Base-by-base conservation (phyloP, 1,140 invertebrate genomes). In the Neodiprion lecontei region DNA sequence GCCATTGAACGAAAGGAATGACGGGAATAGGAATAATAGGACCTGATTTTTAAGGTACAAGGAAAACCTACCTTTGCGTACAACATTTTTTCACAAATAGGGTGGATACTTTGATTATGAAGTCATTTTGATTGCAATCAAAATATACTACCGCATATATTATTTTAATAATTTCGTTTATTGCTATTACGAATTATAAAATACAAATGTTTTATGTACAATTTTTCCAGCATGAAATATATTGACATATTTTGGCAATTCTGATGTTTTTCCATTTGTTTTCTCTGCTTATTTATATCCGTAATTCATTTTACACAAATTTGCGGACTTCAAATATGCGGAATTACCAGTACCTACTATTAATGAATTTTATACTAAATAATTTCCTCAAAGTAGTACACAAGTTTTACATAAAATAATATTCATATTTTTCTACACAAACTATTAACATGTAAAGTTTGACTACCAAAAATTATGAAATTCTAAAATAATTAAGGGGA, bases 171-270 rank as follows among this genome's bases (percentile, higher is more conserved):
- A 76, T 78, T 69, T 77, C 79, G 76, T 79, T 78, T 79, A 73
- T 79, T 72, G 79, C 80, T 80, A 79, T 83, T 83, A 82, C 71
- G 21, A 74, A 78, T 77, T 74, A 65, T 83, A 82, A 81, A 69
- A 78, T 79, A 77, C 82, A 83, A 75, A 74, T 78, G 81, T 14
- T 61, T 77, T 79, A 80, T 86, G 84, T 85, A 85, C 80, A 86
- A 84, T 85, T 84, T 23, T 79, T 82, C 75, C 74, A 81, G 76
- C 79, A 80, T 80, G 80, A 83, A 85, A 83, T 84, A 86, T 79
- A 86, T 75, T 80, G 73, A 84, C 74, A 82, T 86, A 86, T 86
- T 86, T 86, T 86, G 81, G 83, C 83, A 85, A 79, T 69, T 69
- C 67, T 69, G 11, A 14, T 65, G 17, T 14, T 65, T 65, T 40